A percentile compares a stretch with the other conserved stretches of the same genome.
Evolutionary conservation across 2,113 vertebrate genomes (phyloP).

Genomic region (Pseudonaja textilis): DNA sequence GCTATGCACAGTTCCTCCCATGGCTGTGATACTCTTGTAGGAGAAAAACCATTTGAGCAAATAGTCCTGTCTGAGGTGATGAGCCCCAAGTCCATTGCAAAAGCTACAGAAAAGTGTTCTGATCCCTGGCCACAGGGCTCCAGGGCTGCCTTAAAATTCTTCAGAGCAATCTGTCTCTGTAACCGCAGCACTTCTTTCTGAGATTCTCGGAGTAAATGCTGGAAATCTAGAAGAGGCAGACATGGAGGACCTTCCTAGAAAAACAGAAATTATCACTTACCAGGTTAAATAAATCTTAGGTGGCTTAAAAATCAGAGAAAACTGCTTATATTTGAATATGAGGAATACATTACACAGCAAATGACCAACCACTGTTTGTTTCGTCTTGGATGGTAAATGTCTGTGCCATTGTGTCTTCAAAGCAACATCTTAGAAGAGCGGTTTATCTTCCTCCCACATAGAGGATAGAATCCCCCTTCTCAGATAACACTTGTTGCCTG

Average conservation of each 20-base stretch:
- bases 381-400: neutral
- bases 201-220: constrained; percentile 87
- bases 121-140: constrained; percentile 20
- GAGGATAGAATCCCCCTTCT: neutral
- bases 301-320: neutral
- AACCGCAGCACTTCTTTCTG: constrained; percentile 92
- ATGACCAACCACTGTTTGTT: neutral
- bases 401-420: neutral
- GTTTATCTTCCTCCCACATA: neutral
- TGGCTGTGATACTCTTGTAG: rapidly evolving
- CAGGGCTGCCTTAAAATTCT: constrained; percentile 66
- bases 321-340: neutral
- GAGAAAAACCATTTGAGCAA: neutral
- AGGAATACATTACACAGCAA: neutral
- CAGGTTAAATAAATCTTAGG: neutral
- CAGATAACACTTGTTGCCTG: neutral
- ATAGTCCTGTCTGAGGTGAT: rapidly evolving
- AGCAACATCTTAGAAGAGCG: neutral
- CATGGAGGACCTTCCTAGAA: constrained; percentile 65
- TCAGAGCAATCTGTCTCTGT: constrained; percentile 90
- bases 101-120: rapidly evolving
- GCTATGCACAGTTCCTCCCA: rapidly evolving
- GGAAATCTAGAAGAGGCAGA: constrained; percentile 75
- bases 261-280: neutral
- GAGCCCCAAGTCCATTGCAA: rapidly evolving